Percentiles rank a stretch among this genome's conserved stretches.
phyloP scores from a whole-genome alignment of 1,140 invertebrate genomes.

The Scaptodrosophila lebanonensis region DNA sequence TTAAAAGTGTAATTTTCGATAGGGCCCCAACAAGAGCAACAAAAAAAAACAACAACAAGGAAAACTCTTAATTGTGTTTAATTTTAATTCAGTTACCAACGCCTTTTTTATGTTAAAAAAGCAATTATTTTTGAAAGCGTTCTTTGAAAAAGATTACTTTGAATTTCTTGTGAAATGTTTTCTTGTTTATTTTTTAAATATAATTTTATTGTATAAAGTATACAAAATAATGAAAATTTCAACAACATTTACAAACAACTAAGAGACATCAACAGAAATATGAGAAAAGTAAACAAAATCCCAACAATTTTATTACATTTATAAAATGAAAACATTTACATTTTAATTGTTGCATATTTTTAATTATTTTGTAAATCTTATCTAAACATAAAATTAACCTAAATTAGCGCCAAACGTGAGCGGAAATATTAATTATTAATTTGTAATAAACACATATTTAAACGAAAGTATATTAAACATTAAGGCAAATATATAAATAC shows the following conservation, averaged over 20 bases:
- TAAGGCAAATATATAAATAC: constrained; percentile 21
- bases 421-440: constrained; percentile 44
- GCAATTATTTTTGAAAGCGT: constrained; percentile 1
- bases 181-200: too few relatives aligned
- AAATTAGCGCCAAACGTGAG: background rate
- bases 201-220: constrained; percentile 70
- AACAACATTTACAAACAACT: constrained; percentile 3
- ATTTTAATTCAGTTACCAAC: background rate
- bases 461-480: constrained; percentile 32
- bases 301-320: constrained; percentile 75
- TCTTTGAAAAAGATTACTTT: constrained; percentile 21
- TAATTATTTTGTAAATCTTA: constrained; percentile 70
- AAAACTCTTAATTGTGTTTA: constrained; percentile 10
- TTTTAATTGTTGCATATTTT: constrained; percentile 76
- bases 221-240: constrained; percentile 42
- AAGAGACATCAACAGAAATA: constrained; percentile 16
- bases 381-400: constrained; percentile 28
- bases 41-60: background rate
- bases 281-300: constrained; percentile 48
- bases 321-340: constrained; percentile 75
- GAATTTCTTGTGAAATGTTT: constrained; percentile 50
- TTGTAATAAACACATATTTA: constrained; percentile 32
- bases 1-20: constrained; percentile 64
- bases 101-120: background rate
- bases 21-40: constrained; percentile 12